A percentile compares a stretch with the other conserved stretches of the same genome.
These are phyloP conservation scores for Coreoperca whiteheadi DNA, from an alignment of 2,113 vertebrate species.

Conservation along the genomic window DNA sequence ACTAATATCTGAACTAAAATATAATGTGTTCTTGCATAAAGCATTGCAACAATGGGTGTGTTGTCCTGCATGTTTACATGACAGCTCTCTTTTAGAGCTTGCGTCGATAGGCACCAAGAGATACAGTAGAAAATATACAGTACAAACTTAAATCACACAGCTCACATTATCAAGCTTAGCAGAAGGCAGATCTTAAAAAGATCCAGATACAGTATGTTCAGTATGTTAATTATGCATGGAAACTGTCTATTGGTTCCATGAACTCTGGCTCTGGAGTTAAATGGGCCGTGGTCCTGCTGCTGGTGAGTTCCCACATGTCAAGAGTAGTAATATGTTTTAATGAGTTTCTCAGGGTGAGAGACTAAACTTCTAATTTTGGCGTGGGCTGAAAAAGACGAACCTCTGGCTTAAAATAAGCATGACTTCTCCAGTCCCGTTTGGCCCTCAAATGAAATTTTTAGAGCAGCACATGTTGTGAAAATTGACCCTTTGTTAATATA, in stretches of 20 bases:
- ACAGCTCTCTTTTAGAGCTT: neutral
- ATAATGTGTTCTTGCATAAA: neutral
- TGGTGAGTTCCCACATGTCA: conserved; percentile 58
- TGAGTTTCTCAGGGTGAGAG: conserved; percentile 50
- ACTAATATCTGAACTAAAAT: neutral
- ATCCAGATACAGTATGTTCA: conserved; percentile 34
- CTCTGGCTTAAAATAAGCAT: conserved; percentile 33
- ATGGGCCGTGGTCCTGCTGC: conserved; percentile 36
- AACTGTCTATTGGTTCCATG: conserved; percentile 39
- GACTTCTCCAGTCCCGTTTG: conserved; percentile 1
- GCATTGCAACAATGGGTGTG: neutral
- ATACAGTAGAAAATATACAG: neutral
- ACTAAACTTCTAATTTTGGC: conserved; percentile 56
- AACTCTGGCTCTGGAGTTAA: conserved; percentile 60
- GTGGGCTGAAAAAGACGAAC: conserved; percentile 42
- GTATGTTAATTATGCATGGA: conserved; percentile 57
- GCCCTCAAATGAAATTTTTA: conserved; percentile 11
- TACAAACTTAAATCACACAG: neutral
- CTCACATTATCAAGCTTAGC: neutral
- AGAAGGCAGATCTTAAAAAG: neutral
- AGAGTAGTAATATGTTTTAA: conserved; percentile 66
- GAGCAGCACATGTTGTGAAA: neutral
- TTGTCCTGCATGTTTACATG: neutral
- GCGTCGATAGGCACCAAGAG: neutral
- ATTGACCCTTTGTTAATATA: neutral